phyloP scores from a whole-genome alignment of 2,113 vertebrate species.

The Melanostigma gelatinosum region DNA sequence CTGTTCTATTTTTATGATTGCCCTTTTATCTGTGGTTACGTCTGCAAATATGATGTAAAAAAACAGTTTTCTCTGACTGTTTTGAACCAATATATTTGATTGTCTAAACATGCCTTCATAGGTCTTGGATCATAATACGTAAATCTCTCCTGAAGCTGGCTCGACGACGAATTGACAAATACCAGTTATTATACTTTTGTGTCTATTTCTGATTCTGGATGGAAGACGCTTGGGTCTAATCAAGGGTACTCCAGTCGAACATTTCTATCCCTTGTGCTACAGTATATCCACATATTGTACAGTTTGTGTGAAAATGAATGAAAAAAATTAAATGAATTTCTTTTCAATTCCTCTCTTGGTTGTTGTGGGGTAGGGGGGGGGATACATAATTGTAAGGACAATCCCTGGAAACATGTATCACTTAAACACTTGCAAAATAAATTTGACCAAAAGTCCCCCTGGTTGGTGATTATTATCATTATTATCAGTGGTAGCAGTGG shows the following conservation, averaged over 20 bases:
- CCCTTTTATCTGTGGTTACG: slow-evolving; percentile 59
- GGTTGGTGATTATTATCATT: neutral
- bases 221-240: slow-evolving; percentile 38
- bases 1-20: slow-evolving; percentile 45
- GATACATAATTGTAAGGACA: slow-evolving; percentile 69
- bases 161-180: slow-evolving; percentile 4
- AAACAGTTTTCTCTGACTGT: slow-evolving; percentile 60
- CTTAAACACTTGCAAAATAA: slow-evolving; percentile 69
- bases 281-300: slow-evolving; percentile 72
- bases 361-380: slow-evolving; percentile 35
- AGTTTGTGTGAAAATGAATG: slow-evolving; percentile 66
- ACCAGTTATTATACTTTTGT: slow-evolving; percentile 42
- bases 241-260: slow-evolving; percentile 48
- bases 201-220: slow-evolving; percentile 53
- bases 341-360: slow-evolving; percentile 50
- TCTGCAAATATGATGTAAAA: slow-evolving; percentile 64
- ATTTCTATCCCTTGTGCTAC: slow-evolving; percentile 68
- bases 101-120: slow-evolving; percentile 73
- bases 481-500: neutral
- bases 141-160: slow-evolving; percentile 65
- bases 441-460: slow-evolving; percentile 62
- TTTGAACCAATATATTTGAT: slow-evolving; percentile 72
- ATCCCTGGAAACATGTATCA: slow-evolving; percentile 69
- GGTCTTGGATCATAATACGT: slow-evolving; percentile 76
- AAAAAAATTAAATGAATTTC: slow-evolving; percentile 16